phyloP scores from a whole-genome alignment of 2,113 vertebrate species.

The Trichomycterus rosablanca region DNA sequence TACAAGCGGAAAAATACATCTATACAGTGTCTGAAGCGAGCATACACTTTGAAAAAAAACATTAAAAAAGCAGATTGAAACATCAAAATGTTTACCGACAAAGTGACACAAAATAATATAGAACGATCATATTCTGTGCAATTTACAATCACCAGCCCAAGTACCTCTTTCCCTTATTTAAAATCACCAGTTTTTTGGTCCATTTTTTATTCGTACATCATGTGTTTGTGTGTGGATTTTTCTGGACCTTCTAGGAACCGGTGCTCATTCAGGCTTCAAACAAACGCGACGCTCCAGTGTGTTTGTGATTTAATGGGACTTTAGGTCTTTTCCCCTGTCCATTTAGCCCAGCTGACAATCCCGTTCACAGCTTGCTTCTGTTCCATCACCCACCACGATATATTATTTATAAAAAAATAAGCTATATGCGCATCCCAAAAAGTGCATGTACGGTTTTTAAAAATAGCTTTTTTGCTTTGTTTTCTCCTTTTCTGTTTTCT shows the following conservation, averaged over 20 bases:
- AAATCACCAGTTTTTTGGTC: constrained; percentile 35
- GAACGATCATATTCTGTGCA: constrained; percentile 36
- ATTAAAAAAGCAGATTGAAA: constrained; percentile 3
- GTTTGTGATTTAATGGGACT: constrained; percentile 52
- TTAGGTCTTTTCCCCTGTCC: constrained; percentile 39
- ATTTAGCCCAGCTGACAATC: constrained; percentile 48
- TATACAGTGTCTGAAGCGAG: constrained; percentile 18
- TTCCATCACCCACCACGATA: constrained; percentile 52
- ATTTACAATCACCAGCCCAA: constrained; percentile 28
- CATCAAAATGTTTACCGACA: constrained; percentile 30
- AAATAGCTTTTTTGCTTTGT: constrained; percentile 66
- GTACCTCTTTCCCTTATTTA: constrained; percentile 21
- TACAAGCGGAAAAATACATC: constrained; percentile 19
- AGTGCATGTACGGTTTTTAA: constrained; percentile 70
- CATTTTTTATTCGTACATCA: constrained; percentile 25
- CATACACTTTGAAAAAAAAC: constrained; percentile 1
- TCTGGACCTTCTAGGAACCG: constrained; percentile 44
- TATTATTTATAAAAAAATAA: constrained; percentile 76
- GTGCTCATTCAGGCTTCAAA: constrained; percentile 63
- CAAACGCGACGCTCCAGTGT: constrained; percentile 49
- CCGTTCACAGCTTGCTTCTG: constrained; percentile 51
- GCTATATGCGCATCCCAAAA: constrained; percentile 78
- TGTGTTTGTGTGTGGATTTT: constrained; percentile 27
- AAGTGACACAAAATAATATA: constrained; percentile 34
- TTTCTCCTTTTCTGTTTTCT: constrained; percentile 46